Base-by-base conservation (phyloP, 2,113 vertebrate species). In the Peromyscus maniculatus region DNA sequence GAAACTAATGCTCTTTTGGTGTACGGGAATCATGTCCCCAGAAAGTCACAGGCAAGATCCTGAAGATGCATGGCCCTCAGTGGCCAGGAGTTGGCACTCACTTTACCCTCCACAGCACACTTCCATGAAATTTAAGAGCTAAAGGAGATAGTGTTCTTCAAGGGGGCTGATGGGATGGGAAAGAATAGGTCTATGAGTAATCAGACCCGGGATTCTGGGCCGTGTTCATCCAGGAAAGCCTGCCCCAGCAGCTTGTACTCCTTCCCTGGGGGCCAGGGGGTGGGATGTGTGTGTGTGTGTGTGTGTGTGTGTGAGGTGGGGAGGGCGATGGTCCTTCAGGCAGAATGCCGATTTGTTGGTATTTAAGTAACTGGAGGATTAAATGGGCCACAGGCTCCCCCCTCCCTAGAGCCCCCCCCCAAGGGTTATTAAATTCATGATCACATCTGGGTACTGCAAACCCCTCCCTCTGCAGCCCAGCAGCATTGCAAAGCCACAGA, bases 361-460 rank as follows among this genome's bases (percentile, higher is more conserved):
- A 95, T 93, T 96, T 91, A 94, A 75, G 46, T 62, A 83, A 94
- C n/a, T 69, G 67, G 46, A 91, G 78, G 93, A 97, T 94, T 97
- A 97, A 96, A 82, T 69, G 72, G 74, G 49, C 21, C 82, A 74
- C 75, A 94, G 17, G 71, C 87, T 80, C 77, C 90, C 82, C 84
- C 91, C 88, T 89, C 64, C 31, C 71, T 28, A 69, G 21, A 72
- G 43, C 43, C 77, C 88, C 86, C 88, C 86, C 6, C 71, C n/a
- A 28, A 46, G 24, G 94, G 43, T 80, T 80, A 95, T 86, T 91
- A 96, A 94, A 74, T 72, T 7, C 1, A 59, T 33, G 46, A 71
- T 74, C 39, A 79, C 72, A 83, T 95, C 87, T 8, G 4, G 49
- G 86, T 69, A 43, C 17, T 64, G 64, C 77, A 59, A 4, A 22